phyloP scores from a whole-genome alignment of 2,888 invertebrate species.

The Smittia aterrima region DNA sequence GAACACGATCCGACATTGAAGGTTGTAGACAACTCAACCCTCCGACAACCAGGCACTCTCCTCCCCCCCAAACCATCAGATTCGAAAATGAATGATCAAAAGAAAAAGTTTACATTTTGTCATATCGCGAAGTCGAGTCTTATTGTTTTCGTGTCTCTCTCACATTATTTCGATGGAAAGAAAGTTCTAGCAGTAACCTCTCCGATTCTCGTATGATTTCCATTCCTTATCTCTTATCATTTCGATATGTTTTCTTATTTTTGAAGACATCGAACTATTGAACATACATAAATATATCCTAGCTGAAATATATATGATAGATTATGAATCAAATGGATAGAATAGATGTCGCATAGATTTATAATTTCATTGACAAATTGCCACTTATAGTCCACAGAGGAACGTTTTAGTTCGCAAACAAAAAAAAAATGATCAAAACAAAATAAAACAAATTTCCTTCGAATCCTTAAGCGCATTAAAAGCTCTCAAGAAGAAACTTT shows the following conservation, averaged over 20 bases:
- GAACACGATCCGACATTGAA: not conserved
- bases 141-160: too few species aligned
- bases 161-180: too few species aligned
- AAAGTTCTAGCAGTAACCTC: too few species aligned
- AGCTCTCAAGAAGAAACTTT: not conserved
- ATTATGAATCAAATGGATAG: not conserved
- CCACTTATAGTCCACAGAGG: not conserved
- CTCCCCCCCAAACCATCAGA: too few species aligned
- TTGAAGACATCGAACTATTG: not conserved
- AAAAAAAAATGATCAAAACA: not conserved
- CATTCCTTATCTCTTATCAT: not conserved
- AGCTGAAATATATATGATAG: not conserved
- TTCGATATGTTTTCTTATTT: not conserved
- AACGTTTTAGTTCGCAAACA: not conserved
- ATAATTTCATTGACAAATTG: not conserved
- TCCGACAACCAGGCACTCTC: constrained; percentile 35
- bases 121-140: too few species aligned
- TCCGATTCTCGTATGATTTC: not conserved
- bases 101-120: too few species aligned
- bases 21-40: not conserved
- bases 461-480: not conserved
- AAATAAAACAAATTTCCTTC: not conserved
- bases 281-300: not conserved
- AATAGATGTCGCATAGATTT: not conserved
- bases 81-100: too few species aligned